Conservation (phyloP, 2,888 invertebrate species). For the Apamea anceps region DNA sequence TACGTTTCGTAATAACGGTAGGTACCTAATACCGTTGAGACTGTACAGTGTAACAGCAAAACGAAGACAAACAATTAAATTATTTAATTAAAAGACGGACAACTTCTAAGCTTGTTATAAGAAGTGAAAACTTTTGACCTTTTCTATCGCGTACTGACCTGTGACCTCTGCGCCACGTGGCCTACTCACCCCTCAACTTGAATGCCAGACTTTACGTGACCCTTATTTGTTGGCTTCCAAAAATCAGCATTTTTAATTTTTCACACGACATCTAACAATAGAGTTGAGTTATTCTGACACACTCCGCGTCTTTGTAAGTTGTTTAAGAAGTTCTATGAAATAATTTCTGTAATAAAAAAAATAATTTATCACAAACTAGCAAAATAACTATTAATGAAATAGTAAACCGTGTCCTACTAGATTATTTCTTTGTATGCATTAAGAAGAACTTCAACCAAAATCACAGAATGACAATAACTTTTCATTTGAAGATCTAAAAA, state of each 20-base stretch:
- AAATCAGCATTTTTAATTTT: constrained; percentile 77
- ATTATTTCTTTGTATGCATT: not conserved
- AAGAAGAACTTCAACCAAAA: not conserved
- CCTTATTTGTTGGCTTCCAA: constrained; percentile 75
- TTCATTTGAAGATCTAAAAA: not conserved
- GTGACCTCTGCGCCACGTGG: constrained; percentile 86
- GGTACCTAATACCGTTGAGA: constrained; percentile 22
- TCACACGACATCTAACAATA: constrained; percentile 70
- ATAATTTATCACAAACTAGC: constrained; percentile 7
- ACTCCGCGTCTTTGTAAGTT: constrained; percentile 60
- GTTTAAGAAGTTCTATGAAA: constrained; percentile 31
- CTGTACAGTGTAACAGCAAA: constrained; percentile 23
- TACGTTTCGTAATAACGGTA: constrained; percentile 34
- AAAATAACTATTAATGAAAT: constrained; percentile 15
- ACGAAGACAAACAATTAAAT: constrained; percentile 62
- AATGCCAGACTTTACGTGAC: constrained; percentile 71
- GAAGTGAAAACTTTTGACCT: constrained; percentile 77
- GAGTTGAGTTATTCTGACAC: constrained; percentile 66
- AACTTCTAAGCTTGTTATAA: constrained; percentile 71
- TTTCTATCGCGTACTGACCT: constrained; percentile 78
- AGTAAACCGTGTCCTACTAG: not conserved
- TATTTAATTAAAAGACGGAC: constrained; percentile 68
- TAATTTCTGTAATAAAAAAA: constrained; percentile 19
- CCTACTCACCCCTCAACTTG: constrained; percentile 68
- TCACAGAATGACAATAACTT: not conserved